Evolutionary conservation across 2,888 invertebrate species (phyloP), one percentile per base, ranked within the genome.

Genomic region (Cremastinae sp.): DNA sequence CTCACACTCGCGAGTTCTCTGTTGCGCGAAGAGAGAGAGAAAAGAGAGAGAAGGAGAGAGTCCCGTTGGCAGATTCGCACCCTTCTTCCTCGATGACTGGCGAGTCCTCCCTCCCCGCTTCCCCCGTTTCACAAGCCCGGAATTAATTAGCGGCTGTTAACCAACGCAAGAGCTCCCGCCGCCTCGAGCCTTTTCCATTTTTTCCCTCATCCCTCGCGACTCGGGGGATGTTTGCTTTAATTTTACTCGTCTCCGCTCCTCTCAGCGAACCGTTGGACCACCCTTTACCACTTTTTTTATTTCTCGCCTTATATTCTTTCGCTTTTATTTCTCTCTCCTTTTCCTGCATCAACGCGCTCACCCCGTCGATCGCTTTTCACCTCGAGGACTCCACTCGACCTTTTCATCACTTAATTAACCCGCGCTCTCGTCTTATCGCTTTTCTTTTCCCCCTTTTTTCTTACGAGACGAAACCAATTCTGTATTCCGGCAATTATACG

Each of bases 211-310:
- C 78, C 68, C 41, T 36, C 22, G 82, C 81, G 84, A 85, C 86
- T 88, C 88, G 86, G 82, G 85, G 87, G 87, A 85, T 86, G 88
- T 87, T 87, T 86, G 87, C 88, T 88, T 88, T 87, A 87, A 88
- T 87, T 87, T 87, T 78, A 83, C 82, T 82, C 82, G 28, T 45
- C 34, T 43, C 49, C 45, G 22, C 51, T 51, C 69, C 36, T 79
- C 66, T 75, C 78, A 69, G 58, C 28, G 69, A n/a, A n/a, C 47
- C 78, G 68, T 54, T 65, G 38, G 61, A 64, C 59, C 64, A 64
- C 74, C 68, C 64, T 72, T 65, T 66, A 59, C 59, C 43, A n/a
- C n/a, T n/a, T n/a, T n/a, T n/a, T n/a, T n/a, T n/a, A n/a, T n/a
- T n/a, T n/a, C n/a, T n/a, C n/a, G n/a, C n/a, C n/a, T n/a, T n/a